phyloP scores from a whole-genome alignment of 2,797 vertebrate species.

The Thamnophis elegans region DNA sequence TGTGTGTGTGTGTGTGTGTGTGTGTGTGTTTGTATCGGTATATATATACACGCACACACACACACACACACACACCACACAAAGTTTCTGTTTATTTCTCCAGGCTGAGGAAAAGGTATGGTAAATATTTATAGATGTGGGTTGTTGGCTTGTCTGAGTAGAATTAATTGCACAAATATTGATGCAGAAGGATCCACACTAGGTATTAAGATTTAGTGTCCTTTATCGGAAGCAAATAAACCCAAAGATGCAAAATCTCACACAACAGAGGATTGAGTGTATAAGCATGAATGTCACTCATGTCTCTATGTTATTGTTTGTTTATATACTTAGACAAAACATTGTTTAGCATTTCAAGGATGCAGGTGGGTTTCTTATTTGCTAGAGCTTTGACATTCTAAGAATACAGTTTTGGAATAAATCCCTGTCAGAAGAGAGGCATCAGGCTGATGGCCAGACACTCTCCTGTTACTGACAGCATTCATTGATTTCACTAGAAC shows the following conservation, averaged over 20 bases:
- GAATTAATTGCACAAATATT: conserved; percentile 60
- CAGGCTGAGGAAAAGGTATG: conserved; percentile 34
- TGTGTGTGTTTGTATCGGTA: neutral
- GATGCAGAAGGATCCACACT: conserved; percentile 46
- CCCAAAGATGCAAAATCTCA: conserved; percentile 24
- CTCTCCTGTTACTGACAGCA: neutral
- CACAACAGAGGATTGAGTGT: conserved; percentile 28
- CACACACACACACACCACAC: neutral
- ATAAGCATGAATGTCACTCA: conserved; percentile 38
- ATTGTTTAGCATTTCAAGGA: conserved; percentile 22
- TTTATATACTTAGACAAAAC: conserved; percentile 17
- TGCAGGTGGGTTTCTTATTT: conserved; percentile 35
- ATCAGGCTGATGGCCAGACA: neutral
- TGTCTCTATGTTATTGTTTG: neutral
- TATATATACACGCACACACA: no score
- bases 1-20: no score
- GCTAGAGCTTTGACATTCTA: conserved; percentile 32
- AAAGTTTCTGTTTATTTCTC: conserved; percentile 44
- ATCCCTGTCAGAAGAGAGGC: conserved; percentile 36
- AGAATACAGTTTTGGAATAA: conserved; percentile 38
- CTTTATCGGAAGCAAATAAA: conserved; percentile 33
- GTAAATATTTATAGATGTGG: conserved; percentile 65
- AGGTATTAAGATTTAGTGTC: conserved; percentile 26
- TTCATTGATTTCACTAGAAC: neutral
- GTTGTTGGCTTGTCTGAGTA: conserved; percentile 44